Percentiles rank a stretch among this genome's conserved stretches.
Conservation (phyloP, 2,888 invertebrate genomes). For the Lepidocyrtinus sp. region DNA sequence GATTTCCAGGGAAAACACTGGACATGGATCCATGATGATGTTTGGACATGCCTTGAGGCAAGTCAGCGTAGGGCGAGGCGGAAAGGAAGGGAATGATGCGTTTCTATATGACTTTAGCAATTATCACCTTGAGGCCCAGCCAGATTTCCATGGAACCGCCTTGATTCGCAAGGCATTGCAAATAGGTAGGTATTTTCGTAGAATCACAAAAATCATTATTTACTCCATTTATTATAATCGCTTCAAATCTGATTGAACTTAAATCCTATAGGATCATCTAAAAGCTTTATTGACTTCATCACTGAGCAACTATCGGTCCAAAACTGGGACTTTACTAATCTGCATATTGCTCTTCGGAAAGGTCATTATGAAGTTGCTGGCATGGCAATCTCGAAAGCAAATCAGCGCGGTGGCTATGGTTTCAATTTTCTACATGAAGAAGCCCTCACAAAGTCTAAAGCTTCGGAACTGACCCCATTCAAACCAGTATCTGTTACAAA, state of each 20-base stretch:
- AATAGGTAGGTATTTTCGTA: conserved; percentile 26
- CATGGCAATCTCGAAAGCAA: conserved; percentile 42
- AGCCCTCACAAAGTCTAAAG: conserved; percentile 44
- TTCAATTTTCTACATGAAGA: conserved; percentile 66
- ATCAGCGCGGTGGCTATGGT: conserved; percentile 61
- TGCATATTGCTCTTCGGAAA: conserved; percentile 72
- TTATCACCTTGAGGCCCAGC: conserved; percentile 49
- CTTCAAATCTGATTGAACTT: too few relatives aligned
- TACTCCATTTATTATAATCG: background rate
- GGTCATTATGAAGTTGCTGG: conserved; percentile 73
- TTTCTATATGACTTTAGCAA: conserved; percentile 71
- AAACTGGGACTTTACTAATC: conserved; percentile 41
- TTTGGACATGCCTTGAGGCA: conserved; percentile 72
- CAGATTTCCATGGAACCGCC: conserved; percentile 30
- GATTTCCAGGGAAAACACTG: conserved; percentile 60
- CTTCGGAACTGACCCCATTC: conserved; percentile 58
- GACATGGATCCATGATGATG: conserved; percentile 71
- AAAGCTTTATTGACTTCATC: conserved; percentile 30
- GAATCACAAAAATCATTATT: too few relatives aligned
- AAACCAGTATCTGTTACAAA: conserved; percentile 70
- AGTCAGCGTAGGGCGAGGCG: conserved; percentile 73
- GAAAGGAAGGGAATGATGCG: conserved; percentile 75
- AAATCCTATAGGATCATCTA: conserved; percentile 27
- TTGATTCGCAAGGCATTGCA: conserved; percentile 15
- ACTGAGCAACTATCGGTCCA: conserved; percentile 20